Percentiles rank a stretch among this genome's conserved stretches.
These are phyloP conservation scores for Holothuria scabra DNA, from an alignment of 53 echinoderm and acorn worm genomes.

Conservation along the genomic window DNA sequence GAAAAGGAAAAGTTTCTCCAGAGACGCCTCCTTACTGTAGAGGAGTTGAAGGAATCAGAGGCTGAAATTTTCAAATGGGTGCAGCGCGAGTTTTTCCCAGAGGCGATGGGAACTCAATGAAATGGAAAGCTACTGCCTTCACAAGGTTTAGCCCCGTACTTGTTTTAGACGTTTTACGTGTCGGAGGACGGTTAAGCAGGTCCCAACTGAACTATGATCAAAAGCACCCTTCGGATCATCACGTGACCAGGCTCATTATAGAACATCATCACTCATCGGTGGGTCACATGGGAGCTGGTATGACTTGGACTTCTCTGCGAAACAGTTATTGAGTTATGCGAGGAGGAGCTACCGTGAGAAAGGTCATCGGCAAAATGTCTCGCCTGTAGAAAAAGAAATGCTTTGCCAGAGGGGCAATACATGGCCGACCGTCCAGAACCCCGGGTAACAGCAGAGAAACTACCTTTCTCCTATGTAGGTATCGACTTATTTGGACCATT, in stretches of 20 bases:
- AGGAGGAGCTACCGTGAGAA: conserved; percentile 12
- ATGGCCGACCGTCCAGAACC: conserved; percentile 65
- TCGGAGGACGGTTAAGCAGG: conserved; percentile 61
- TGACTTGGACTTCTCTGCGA: conserved; percentile 57
- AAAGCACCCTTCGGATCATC: conserved; percentile 62
- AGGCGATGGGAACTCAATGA: background rate
- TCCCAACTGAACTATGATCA: conserved; percentile 43
- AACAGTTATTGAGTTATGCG: conserved; percentile 66
- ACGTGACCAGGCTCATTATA: conserved; percentile 66
- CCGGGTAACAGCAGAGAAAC: conserved; percentile 66
- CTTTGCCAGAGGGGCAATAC: conserved; percentile 45
- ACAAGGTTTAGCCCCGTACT: conserved; percentile 51
- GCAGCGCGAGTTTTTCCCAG: background rate
- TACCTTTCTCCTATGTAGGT: conserved; percentile 60
- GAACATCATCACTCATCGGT: conserved; percentile 55
- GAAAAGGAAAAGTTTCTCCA: background rate
- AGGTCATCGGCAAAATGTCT: conserved; percentile 43
- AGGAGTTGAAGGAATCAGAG: conserved; percentile 35
- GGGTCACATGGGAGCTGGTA: too few species aligned
- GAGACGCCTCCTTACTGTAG: conserved; percentile 4
- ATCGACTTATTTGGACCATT: conserved; percentile 77
- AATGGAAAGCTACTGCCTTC: conserved; percentile 17
- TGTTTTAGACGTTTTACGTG: conserved; percentile 53
- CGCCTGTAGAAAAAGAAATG: conserved; percentile 29
- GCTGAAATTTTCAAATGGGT: too few species aligned